Evolutionary conservation across 2,888 invertebrate species (phyloP).

Genomic region (Acleris laterana): DNA sequence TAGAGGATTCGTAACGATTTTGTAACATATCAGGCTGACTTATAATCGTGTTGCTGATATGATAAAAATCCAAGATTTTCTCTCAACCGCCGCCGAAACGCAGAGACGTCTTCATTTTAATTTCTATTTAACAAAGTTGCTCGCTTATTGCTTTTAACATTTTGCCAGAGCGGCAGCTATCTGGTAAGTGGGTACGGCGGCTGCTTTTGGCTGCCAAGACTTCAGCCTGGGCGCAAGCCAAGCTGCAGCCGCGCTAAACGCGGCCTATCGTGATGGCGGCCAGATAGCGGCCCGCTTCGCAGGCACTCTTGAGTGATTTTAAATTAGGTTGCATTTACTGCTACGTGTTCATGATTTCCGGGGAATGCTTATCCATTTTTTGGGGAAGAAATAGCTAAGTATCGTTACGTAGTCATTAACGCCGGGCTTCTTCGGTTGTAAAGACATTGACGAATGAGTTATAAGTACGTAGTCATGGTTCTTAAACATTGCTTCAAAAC

Average conservation of each 20-base stretch:
- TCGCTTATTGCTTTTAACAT: slow-evolving; percentile 37
- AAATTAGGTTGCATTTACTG: slow-evolving; percentile 53
- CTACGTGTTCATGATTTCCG: slow-evolving; percentile 39
- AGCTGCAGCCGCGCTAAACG: slow-evolving; percentile 54
- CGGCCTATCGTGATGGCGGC: slow-evolving; percentile 61
- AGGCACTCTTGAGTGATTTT: slow-evolving; percentile 67
- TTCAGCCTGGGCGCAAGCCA: slow-evolving; percentile 60
- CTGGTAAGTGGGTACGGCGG: slow-evolving; percentile 43
- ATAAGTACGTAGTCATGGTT: no score
- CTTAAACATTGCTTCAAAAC: no score
- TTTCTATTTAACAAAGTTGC: slow-evolving; percentile 33
- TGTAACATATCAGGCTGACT: no score
- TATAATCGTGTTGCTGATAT: no score
- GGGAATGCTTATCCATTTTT: slow-evolving; percentile 33
- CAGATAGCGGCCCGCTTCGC: slow-evolving; percentile 52
- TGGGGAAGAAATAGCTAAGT: neutral
- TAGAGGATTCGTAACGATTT: no score
- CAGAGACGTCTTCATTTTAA: slow-evolving; percentile 20
- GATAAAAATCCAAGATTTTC: neutral
- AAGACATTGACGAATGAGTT: no score
- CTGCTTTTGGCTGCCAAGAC: slow-evolving; percentile 57
- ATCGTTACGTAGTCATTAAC: no score
- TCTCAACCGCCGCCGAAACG: slow-evolving; percentile 2
- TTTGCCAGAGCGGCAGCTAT: slow-evolving; percentile 46
- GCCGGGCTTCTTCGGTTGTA: no score